A percentile compares a stretch with the other conserved stretches of the same genome.
phyloP scores from a whole-genome alignment of 2,797 vertebrate species.

The Phrynocephalus guinanensis region DNA sequence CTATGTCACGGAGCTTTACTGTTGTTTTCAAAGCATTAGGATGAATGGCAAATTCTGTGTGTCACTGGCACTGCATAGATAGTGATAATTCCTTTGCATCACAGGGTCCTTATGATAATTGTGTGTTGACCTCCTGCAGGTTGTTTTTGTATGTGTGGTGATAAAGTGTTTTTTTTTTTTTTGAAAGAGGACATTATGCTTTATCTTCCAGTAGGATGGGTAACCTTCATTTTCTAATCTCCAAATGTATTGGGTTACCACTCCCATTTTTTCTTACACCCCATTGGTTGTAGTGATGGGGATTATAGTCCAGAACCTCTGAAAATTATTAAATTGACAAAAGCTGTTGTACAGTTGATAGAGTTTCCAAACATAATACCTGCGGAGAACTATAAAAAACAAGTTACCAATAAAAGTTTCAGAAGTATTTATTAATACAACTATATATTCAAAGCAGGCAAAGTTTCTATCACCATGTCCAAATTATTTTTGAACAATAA shows the following conservation, averaged over 20 bases:
- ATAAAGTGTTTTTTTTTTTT: not conserved
- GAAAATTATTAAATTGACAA: not conserved
- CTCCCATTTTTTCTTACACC: not conserved
- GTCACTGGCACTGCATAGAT: not conserved
- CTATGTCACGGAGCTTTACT: not conserved
- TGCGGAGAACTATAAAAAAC: not conserved
- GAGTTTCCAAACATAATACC: not conserved
- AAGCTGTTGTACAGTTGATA: not conserved
- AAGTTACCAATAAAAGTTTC: not conserved
- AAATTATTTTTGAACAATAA: not conserved
- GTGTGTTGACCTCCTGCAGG: not conserved
- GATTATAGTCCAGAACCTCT: not conserved
- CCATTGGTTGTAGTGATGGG: not conserved
- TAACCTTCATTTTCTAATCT: not conserved
- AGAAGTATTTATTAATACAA: not conserved
- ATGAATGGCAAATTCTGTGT: not conserved
- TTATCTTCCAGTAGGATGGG: not conserved
- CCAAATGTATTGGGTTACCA: too few species aligned
- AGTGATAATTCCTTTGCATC: not conserved
- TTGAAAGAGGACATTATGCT: rapidly evolving
- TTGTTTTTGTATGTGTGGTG: not conserved
- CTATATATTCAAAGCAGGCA: not conserved
- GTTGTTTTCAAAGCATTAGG: not conserved
- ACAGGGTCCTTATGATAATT: not conserved
- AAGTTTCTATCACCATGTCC: not conserved